These are phyloP conservation scores for Andrena chrysosceles DNA, from an alignment of 2,888 invertebrate species.

Conservation along the genomic window DNA sequence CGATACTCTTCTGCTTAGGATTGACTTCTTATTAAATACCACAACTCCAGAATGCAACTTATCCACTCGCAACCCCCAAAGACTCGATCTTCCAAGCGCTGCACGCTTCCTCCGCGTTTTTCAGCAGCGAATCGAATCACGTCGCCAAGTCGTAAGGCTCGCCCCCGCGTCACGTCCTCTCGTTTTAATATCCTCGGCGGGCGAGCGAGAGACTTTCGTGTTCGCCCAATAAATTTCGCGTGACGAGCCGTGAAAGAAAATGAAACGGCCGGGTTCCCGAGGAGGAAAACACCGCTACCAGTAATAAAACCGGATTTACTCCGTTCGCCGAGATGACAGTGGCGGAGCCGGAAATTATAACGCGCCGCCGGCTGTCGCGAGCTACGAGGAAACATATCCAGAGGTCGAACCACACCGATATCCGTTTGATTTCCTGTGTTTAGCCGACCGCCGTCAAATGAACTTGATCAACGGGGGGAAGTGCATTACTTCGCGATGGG, in stretches of 20 bases:
- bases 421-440: background rate
- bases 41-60: too few species aligned
- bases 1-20: too few species aligned
- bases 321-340: background rate
- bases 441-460: background rate
- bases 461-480: background rate
- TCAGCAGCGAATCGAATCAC: too few species aligned
- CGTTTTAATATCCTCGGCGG: constrained; percentile 1
- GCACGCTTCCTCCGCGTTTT: too few species aligned
- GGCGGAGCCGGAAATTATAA: constrained; percentile 30
- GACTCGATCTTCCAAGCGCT: too few species aligned
- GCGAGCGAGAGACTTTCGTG: background rate
- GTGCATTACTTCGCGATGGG: background rate
- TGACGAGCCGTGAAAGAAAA: constrained; percentile 6
- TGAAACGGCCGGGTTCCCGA: background rate
- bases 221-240: constrained; percentile 3
- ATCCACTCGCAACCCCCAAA: too few species aligned
- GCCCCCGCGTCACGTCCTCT: background rate
- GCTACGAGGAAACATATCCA: background rate
- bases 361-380: background rate
- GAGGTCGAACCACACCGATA: background rate
- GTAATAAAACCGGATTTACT: constrained; percentile 10
- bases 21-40: too few species aligned
- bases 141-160: too few species aligned
- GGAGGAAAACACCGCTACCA: background rate